Conservation (phyloP, 2,888 invertebrate species). For the Epinotia ramella region DNA sequence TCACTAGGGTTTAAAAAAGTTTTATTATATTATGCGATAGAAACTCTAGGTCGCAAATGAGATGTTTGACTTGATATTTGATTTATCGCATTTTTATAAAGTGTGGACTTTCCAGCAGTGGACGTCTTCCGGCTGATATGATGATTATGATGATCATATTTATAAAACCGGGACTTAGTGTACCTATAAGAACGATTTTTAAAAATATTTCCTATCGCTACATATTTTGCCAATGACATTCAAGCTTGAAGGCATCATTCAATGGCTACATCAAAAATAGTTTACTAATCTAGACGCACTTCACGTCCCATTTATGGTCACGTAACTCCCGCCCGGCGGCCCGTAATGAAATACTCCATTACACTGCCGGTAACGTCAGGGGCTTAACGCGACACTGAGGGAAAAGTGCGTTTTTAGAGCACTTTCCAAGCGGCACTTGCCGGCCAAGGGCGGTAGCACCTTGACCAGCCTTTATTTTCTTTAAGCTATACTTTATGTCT, state of each 20-base stretch:
- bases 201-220: no score
- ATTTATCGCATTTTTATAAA: no score
- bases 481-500: neutral
- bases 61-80: no score
- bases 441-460: slow-evolving; percentile 6
- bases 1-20: no score
- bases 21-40: no score
- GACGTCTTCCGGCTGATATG: no score
- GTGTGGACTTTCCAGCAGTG: no score
- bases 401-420: slow-evolving; percentile 30
- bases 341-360: slow-evolving; percentile 17
- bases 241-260: neutral
- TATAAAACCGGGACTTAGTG: no score
- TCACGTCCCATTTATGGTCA: slow-evolving; percentile 1
- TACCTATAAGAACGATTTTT: no score
- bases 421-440: slow-evolving; percentile 11
- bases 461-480: slow-evolving; percentile 25
- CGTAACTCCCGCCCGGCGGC: neutral
- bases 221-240: no score
- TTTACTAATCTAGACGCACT: neutral
- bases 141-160: no score
- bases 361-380: slow-evolving; percentile 1
- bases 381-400: slow-evolving; percentile 12
- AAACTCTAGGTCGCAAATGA: no score
- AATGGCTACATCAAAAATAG: neutral